Percentiles rank a stretch among this genome's conserved stretches.
Conservation (phyloP, 2,797 vertebrate species). For the Hypotaenidia okinawae region DNA sequence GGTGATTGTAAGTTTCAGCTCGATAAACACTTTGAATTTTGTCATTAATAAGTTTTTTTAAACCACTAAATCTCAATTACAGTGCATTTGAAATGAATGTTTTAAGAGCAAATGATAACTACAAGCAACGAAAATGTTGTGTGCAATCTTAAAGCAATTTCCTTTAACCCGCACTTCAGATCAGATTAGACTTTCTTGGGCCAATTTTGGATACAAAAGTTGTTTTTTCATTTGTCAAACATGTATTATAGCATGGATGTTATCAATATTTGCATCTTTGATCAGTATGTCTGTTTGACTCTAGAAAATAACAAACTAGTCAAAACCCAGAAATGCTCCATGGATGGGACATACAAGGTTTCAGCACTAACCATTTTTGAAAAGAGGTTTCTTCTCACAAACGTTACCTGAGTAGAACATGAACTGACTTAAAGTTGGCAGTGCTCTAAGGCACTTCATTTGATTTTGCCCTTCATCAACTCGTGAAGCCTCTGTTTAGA, state of each 20-base stretch:
- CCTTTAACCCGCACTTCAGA: neutral
- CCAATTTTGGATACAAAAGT: neutral
- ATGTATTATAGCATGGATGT: neutral
- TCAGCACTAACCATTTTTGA: neutral
- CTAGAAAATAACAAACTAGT: neutral
- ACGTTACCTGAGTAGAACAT: neutral
- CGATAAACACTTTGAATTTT: neutral
- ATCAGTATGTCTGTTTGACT: fast-evolving
- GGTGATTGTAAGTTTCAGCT: neutral
- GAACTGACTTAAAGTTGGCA: neutral
- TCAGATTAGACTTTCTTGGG: neutral
- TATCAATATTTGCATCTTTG: neutral
- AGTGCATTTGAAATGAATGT: neutral
- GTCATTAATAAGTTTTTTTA: neutral
- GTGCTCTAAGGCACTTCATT: neutral
- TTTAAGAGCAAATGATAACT: neutral
- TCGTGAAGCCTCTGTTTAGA: neutral
- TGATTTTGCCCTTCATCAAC: neutral
- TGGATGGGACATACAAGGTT: neutral
- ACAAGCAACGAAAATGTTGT: neutral
- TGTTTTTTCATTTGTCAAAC: neutral
- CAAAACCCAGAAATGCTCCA: neutral
- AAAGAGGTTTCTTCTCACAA: neutral
- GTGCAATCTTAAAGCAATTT: neutral
- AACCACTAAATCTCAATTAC: neutral